Evolutionary conservation across 2,888 invertebrate species (phyloP).

Genomic region (Pegoplata infirma): DNA sequence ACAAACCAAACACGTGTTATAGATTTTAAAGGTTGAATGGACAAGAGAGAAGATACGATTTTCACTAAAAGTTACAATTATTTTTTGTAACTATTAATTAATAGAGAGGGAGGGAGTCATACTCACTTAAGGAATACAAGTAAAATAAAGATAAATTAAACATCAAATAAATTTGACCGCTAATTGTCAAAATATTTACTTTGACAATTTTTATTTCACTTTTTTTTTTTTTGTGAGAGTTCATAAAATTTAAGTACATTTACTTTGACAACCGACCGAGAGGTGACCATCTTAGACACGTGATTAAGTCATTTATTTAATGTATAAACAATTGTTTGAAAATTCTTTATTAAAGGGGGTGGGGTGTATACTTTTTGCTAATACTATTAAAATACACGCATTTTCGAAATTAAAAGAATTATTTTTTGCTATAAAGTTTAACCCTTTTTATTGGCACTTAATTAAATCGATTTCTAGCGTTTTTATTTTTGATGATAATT

Average conservation of each 20-base stretch:
- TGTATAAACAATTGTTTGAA: slow-evolving; percentile 56
- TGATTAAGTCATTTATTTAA: slow-evolving; percentile 62
- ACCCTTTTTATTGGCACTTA: slow-evolving; percentile 13
- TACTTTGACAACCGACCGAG: slow-evolving; percentile 15
- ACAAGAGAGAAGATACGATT: background rate
- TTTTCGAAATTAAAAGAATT: background rate
- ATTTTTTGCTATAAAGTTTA: background rate
- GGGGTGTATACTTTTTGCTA: background rate
- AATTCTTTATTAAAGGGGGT: background rate
- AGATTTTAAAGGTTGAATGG: slow-evolving; percentile 3
- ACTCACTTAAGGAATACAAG: background rate
- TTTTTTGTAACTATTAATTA: slow-evolving; percentile 44
- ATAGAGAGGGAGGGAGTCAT: background rate
- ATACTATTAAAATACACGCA: background rate
- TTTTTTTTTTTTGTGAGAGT: background rate
- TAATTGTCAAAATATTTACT: slow-evolving; percentile 62
- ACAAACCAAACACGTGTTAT: slow-evolving; percentile 21
- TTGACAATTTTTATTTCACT: background rate
- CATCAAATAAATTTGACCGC: slow-evolving; percentile 60
- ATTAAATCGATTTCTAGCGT: slow-evolving; percentile 16
- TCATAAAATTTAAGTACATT: slow-evolving; percentile 47
- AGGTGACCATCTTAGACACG: slow-evolving; percentile 59
- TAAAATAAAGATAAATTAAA: slow-evolving; percentile 47
- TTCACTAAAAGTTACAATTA: slow-evolving; percentile 42
- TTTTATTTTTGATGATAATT: background rate